phyloP scores from a whole-genome alignment of 2,113 vertebrate genomes.

The Vombatus ursinus region DNA sequence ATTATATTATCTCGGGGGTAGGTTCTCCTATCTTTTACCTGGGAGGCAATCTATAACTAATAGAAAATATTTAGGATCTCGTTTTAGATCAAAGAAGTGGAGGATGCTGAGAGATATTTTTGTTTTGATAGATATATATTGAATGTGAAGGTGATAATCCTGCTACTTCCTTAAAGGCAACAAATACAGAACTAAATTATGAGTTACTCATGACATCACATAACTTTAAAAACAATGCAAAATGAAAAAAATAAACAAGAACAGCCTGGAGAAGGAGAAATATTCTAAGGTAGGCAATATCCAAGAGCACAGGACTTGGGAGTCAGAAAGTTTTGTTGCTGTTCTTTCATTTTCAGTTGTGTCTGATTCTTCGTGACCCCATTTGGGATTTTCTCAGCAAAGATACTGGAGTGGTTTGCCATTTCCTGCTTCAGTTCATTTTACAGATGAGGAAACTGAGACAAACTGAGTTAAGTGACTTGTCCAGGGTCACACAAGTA shows the following conservation, averaged over 20 bases:
- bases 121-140: constrained; percentile 77
- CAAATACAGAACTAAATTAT: constrained; percentile 77
- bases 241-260: not conserved
- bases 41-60: not conserved
- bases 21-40: too few species aligned
- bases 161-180: constrained; percentile 81
- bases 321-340: too few species aligned
- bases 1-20: too few species aligned
- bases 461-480: too few species aligned
- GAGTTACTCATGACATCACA: not conserved
- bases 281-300: not conserved
- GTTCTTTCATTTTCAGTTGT: too few species aligned
- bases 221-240: not conserved
- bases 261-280: not conserved
- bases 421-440: too few species aligned
- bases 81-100: too few species aligned
- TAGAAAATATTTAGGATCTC: not conserved
- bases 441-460: too few species aligned
- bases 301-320: not conserved
- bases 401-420: too few species aligned
- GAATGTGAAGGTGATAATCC: constrained; percentile 79
- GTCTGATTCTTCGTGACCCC: too few species aligned
- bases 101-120: not conserved
- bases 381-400: too few species aligned
- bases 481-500: too few species aligned